Evolutionary conservation across 2,888 invertebrate genomes (phyloP).

Genomic region (Amphimallon solstitiale): DNA sequence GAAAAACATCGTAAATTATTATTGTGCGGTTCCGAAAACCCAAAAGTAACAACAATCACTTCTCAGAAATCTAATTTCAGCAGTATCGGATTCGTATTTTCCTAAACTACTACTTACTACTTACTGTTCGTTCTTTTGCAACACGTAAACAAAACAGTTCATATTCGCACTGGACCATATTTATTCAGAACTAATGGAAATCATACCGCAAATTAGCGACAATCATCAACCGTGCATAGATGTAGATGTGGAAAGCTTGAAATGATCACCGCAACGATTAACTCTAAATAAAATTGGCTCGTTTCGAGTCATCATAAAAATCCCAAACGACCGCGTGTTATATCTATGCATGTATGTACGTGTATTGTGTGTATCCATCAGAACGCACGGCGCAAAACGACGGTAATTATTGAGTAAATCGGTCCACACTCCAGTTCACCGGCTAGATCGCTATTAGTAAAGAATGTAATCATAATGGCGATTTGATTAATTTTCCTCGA

Average conservation of each 20-base stretch:
- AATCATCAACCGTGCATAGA: background rate
- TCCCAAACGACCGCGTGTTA: background rate
- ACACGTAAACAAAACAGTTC: constrained; percentile 11
- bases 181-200: constrained; percentile 10
- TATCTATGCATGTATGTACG: too few relatives aligned
- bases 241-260: background rate
- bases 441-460: constrained; percentile 21
- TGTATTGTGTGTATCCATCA: too few relatives aligned
- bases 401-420: constrained; percentile 18
- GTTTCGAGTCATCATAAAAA: constrained; percentile 20
- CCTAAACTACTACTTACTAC: too few relatives aligned
- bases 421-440: constrained; percentile 9
- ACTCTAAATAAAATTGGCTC: constrained; percentile 10
- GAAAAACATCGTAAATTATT: too few relatives aligned
- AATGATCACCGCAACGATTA: constrained; percentile 3
- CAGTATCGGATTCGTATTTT: too few relatives aligned
- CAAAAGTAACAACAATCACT: too few relatives aligned
- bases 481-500: constrained; percentile 31
- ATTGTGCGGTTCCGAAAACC: too few relatives aligned
- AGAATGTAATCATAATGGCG: constrained; percentile 31
- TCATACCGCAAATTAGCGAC: constrained; percentile 24
- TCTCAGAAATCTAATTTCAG: too few relatives aligned
- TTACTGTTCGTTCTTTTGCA: too few relatives aligned
- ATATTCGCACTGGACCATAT: background rate
- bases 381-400: constrained; percentile 13